A percentile compares a stretch with the other conserved stretches of the same genome.
Evolutionary conservation across 30 jellyfish, hydroid and myxozoan genomes (phyloP).

Genomic region (Turritopsis dohrnii): DNA sequence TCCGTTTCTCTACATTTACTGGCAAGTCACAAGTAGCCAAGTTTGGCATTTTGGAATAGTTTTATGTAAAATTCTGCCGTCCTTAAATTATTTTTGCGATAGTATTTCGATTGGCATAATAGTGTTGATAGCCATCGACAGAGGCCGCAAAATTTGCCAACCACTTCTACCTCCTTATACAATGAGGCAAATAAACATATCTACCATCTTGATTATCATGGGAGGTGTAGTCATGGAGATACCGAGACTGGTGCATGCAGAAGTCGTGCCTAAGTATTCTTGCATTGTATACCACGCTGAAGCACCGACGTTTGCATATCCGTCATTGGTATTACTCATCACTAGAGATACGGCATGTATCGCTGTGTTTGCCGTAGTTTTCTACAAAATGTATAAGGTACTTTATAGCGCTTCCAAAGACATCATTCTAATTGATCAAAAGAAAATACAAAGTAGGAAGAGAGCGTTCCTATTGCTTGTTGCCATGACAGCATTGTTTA

Average conservation of each 20-base stretch:
- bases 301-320: conserved; percentile 33
- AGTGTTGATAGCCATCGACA: conserved; percentile 47
- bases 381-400: neutral
- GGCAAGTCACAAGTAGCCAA: conserved; percentile 36
- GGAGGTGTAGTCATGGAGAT: conserved; percentile 27
- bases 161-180: conserved; percentile 39
- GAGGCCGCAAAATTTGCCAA: conserved; percentile 67
- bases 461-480: conserved; percentile 28
- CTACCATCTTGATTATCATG: neutral
- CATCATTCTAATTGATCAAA: conserved; percentile 14
- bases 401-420: conserved; percentile 15
- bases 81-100: conserved; percentile 32
- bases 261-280: conserved; percentile 18
- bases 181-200: conserved; percentile 26
- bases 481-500: conserved; percentile 37
- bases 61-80: conserved; percentile 56
- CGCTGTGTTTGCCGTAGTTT: conserved; percentile 27
- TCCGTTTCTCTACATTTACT: conserved; percentile 45
- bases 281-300: conserved; percentile 39
- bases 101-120: conserved; percentile 50
- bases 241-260: conserved; percentile 28
- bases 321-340: conserved; percentile 31
- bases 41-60: conserved; percentile 62
- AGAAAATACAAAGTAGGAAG: neutral
- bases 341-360: conserved; percentile 29